phyloP scores from a whole-genome alignment of 2,888 invertebrate genomes.

The Thymelicus acteon region DNA sequence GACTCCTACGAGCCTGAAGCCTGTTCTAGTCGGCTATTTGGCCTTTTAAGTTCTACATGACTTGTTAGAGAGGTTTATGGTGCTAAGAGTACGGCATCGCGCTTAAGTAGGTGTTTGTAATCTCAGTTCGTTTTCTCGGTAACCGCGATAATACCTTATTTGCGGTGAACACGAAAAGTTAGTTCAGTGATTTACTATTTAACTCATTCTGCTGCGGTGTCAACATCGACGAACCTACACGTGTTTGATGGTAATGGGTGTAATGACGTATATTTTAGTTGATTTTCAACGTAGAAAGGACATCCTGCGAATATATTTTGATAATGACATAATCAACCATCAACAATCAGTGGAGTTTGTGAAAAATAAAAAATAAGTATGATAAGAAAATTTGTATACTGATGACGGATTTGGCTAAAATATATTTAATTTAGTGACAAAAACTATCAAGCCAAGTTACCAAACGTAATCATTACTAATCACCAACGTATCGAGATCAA shows the following conservation, averaged over 20 bases:
- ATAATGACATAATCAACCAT: too few relatives aligned
- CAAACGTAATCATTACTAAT: not conserved
- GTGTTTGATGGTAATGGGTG: too few relatives aligned
- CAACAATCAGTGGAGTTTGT: too few relatives aligned
- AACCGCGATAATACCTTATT: conserved; percentile 10
- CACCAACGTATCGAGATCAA: not conserved
- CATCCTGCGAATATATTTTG: too few relatives aligned
- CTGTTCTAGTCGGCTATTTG: conserved; percentile 30
- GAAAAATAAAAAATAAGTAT: too few relatives aligned
- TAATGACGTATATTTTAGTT: too few relatives aligned
- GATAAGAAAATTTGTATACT: too few relatives aligned
- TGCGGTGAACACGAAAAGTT: conserved; percentile 1
- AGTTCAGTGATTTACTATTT: not conserved
- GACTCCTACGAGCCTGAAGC: conserved; percentile 27
- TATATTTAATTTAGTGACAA: not conserved
- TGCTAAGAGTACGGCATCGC: conserved; percentile 24
- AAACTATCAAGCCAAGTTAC: not conserved
- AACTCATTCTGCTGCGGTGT: not conserved
- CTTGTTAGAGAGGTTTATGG: conserved; percentile 34
- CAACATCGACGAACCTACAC: not conserved
- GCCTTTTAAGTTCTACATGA: conserved; percentile 35
- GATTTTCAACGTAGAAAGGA: too few relatives aligned
- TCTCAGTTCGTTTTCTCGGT: conserved; percentile 22
- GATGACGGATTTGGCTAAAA: not conserved
- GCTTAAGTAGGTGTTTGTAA: conserved; percentile 21